Conservation (phyloP, 2,888 invertebrate genomes). For the Hecatera dysodea region DNA sequence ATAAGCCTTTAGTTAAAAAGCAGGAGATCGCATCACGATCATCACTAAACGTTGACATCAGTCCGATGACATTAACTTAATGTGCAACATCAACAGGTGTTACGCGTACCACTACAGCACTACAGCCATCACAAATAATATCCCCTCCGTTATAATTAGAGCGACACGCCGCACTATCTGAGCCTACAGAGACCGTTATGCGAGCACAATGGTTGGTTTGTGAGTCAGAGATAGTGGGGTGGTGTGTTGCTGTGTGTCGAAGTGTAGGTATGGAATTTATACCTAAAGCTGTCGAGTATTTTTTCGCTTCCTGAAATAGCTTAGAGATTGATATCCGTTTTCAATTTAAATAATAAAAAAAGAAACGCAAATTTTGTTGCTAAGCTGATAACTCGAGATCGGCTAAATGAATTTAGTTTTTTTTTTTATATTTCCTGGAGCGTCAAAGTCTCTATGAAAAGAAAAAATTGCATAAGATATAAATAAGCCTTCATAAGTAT, state of each 20-base stretch:
- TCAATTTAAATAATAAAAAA: too few species aligned
- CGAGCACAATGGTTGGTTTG: constrained; percentile 25
- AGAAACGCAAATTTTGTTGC: too few species aligned
- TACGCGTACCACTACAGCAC: background rate
- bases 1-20: background rate
- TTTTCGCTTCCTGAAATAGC: background rate
- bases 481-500: too few species aligned
- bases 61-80: constrained; percentile 29
- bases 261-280: background rate
- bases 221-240: constrained; percentile 21
- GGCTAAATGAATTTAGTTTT: too few species aligned
- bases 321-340: too few species aligned
- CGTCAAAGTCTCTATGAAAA: too few species aligned
- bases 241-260: background rate
- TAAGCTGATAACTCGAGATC: too few species aligned
- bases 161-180: constrained; percentile 24
- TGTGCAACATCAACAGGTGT: constrained; percentile 45
- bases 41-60: constrained; percentile 16
- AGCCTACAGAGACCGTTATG: constrained; percentile 31
- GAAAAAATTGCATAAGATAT: too few species aligned
- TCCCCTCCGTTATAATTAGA: constrained; percentile 40
- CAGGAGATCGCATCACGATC: background rate
- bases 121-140: constrained; percentile 27
- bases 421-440: too few species aligned
- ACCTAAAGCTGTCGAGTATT: background rate